Evolutionary conservation across 2,888 invertebrate genomes (phyloP).

Genomic region (Leptinotarsa haldemani): DNA sequence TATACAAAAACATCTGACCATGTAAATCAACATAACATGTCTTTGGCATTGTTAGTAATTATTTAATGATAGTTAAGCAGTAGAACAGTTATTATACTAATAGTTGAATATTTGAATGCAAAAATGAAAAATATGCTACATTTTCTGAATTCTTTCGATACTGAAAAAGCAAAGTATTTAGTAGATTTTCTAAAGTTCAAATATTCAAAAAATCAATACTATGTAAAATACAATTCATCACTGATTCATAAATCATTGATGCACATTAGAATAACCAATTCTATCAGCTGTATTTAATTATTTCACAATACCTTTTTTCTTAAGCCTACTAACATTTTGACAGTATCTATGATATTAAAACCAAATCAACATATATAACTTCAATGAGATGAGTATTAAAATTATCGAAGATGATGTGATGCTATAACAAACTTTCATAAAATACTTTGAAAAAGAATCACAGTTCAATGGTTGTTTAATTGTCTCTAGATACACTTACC

Average conservation of each 20-base stretch:
- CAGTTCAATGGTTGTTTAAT: constrained; percentile 5
- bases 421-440: constrained; percentile 34
- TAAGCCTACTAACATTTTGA: constrained; percentile 14
- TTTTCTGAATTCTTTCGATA: too few species aligned
- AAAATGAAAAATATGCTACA: background rate
- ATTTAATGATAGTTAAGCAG: constrained; percentile 17
- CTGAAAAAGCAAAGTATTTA: too few species aligned
- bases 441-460: constrained; percentile 12
- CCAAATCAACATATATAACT: background rate
- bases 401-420: constrained; percentile 39
- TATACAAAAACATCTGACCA: constrained; percentile 43
- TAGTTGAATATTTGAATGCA: constrained; percentile 40
- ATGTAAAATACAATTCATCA: too few species aligned
- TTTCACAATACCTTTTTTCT: constrained; percentile 5
- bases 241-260: background rate
- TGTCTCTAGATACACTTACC: constrained; percentile 9
- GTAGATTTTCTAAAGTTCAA: too few species aligned
- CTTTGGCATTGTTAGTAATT: constrained; percentile 53
- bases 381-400: constrained; percentile 37
- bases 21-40: constrained; percentile 34
- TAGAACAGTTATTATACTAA: constrained; percentile 34
- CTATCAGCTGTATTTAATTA: background rate
- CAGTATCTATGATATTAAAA: constrained; percentile 4
- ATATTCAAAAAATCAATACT: too few species aligned
- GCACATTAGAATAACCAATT: background rate